A percentile compares a stretch with the other conserved stretches of the same genome.
Conservation (phyloP, 2,888 invertebrate species). For the Plebejus anna region DNA sequence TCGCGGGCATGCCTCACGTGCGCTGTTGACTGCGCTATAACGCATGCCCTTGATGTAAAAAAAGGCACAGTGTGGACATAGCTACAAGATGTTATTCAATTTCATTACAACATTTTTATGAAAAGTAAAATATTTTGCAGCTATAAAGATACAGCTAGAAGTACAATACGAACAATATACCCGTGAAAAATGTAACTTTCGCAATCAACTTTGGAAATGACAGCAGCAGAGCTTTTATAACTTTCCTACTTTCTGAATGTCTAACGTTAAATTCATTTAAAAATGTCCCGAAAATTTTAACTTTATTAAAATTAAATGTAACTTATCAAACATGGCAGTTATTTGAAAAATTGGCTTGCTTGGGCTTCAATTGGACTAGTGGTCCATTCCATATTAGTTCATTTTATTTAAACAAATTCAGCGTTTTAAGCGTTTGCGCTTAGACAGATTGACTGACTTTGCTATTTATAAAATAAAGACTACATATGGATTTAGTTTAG, state of each 20-base stretch:
- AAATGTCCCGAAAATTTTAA: background rate
- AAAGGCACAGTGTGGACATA: too few species aligned
- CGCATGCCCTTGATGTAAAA: too few species aligned
- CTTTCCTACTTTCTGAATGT: background rate
- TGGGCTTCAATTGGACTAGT: too few species aligned
- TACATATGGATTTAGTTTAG: too few species aligned
- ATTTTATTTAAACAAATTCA: too few species aligned
- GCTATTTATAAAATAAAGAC: too few species aligned
- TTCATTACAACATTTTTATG: background rate
- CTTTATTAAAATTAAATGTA: background rate
- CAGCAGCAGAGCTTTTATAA: constrained; percentile 5
- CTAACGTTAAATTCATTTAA: constrained; percentile 7
- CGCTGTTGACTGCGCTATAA: too few species aligned
- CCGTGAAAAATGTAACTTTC: background rate
- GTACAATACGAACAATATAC: background rate
- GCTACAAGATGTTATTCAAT: too few species aligned
- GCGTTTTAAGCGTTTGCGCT: too few species aligned
- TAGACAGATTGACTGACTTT: too few species aligned
- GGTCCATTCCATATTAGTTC: too few species aligned
- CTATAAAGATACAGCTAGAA: background rate
- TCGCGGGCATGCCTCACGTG: too few species aligned
- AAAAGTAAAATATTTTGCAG: background rate
- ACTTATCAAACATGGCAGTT: background rate
- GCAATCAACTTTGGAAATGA: constrained; percentile 3
- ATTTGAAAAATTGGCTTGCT: background rate